Conservation (phyloP, 2,113 vertebrate genomes). For the Thryonomys swinderianus region DNA sequence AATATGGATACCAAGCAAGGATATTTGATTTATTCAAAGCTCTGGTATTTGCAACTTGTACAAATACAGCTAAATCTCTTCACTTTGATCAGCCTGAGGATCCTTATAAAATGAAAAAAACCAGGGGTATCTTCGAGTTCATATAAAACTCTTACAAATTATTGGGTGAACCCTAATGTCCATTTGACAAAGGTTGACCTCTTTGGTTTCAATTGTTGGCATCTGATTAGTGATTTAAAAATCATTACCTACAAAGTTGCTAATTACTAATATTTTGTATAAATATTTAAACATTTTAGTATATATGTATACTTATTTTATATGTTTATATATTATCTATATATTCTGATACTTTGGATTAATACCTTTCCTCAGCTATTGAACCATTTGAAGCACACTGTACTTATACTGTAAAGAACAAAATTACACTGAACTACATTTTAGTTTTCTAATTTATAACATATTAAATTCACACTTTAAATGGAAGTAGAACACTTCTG, state of each 20-base stretch:
- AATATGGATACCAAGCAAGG: neutral
- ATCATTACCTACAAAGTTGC: neutral
- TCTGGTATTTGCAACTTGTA: neutral
- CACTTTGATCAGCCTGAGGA: neutral
- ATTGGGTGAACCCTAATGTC: neutral
- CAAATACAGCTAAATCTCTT: neutral
- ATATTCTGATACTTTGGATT: neutral
- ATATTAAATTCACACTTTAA: neutral
- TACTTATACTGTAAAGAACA: conserved; percentile 24
- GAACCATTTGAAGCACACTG: conserved; percentile 16
- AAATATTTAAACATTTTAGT: neutral
- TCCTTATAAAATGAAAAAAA: neutral
- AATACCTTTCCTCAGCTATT: neutral
- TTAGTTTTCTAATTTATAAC: conserved; percentile 45
- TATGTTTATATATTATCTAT: neutral
- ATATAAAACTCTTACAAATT: neutral
- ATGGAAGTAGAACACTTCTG: neutral
- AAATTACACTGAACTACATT: neutral
- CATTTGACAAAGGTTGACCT: neutral
- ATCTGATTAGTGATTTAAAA: neutral
- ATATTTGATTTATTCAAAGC: neutral
- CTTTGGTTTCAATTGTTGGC: neutral
- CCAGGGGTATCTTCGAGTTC: neutral
- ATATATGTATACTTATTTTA: neutral
- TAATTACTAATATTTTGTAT: neutral